Percentiles rank a stretch among this genome's conserved stretches.
Conservation (phyloP, 1,140 invertebrate genomes). For the Microvelia longipes region DNA sequence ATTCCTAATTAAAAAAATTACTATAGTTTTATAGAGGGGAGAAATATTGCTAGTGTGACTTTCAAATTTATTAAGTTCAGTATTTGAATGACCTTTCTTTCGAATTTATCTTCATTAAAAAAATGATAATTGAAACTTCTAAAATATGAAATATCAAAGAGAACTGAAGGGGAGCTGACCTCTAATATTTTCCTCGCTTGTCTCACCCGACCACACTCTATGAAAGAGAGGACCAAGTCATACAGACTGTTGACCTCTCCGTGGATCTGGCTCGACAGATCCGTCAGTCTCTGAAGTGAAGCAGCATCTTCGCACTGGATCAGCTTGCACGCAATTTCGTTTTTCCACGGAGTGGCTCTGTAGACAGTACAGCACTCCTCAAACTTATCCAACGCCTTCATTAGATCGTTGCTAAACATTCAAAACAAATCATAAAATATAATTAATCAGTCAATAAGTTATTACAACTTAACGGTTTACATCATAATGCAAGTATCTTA, state of each 20-base stretch:
- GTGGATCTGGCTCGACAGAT: constrained; percentile 54
- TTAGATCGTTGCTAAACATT: constrained; percentile 38
- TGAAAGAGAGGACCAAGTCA: constrained; percentile 61
- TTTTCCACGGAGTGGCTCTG: constrained; percentile 50
- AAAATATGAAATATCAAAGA: too few species aligned
- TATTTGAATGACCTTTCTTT: too few species aligned
- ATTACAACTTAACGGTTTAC: too few species aligned
- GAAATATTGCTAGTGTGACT: too few species aligned
- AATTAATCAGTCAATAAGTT: too few species aligned
- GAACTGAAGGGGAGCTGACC: too few species aligned
- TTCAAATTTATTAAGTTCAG: too few species aligned
- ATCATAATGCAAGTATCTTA: neutral
- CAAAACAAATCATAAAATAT: constrained; percentile 12
- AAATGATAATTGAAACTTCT: too few species aligned
- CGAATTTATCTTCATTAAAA: too few species aligned
- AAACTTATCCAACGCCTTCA: constrained; percentile 49
- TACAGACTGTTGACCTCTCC: constrained; percentile 69
- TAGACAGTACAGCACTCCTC: constrained; percentile 46
- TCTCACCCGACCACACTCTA: constrained; percentile 54
- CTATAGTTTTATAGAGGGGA: too few species aligned
- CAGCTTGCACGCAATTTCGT: constrained; percentile 47
- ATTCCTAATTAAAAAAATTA: too few species aligned
- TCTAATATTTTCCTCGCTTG: constrained; percentile 70
- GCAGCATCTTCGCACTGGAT: constrained; percentile 61
- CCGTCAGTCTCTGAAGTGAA: constrained; percentile 57